phyloP scores from a whole-genome alignment of 2,797 vertebrate species.

The Anabas testudineus region DNA sequence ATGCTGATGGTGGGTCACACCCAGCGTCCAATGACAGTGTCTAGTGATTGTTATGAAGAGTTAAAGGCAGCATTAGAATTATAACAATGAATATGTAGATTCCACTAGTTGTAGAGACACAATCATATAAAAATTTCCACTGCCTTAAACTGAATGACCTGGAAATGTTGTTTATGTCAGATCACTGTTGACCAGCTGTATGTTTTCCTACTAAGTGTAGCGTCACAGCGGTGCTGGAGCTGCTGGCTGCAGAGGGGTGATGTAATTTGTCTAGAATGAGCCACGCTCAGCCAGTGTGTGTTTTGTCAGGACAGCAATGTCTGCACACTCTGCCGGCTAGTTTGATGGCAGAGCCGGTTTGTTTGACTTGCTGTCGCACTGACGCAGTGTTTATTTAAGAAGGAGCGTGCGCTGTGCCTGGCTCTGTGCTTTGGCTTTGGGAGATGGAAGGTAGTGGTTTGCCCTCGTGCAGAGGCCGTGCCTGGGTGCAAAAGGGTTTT shows the following conservation, averaged over 20 bases:
- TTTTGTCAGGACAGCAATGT: constrained; percentile 68
- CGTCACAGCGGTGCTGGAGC: constrained; percentile 44
- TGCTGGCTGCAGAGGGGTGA: constrained; percentile 65
- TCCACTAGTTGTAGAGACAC: neutral
- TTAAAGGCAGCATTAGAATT: constrained; percentile 53
- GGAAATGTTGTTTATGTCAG: neutral
- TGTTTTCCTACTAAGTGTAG: constrained; percentile 48
- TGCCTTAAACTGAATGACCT: neutral
- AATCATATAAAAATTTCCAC: neutral
- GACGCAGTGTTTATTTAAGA: constrained; percentile 74
- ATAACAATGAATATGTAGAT: neutral
- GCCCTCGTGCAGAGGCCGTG: constrained; percentile 10
- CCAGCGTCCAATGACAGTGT: constrained; percentile 69
- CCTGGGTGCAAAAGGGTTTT: constrained; percentile 4
- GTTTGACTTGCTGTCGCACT: constrained; percentile 77
- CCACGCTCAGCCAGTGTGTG: constrained; percentile 63
- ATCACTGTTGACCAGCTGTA: neutral
- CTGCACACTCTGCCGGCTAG: constrained; percentile 65
- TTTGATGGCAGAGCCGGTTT: constrained; percentile 63
- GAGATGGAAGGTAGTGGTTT: constrained; percentile 52
- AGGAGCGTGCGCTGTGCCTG: constrained; percentile 34
- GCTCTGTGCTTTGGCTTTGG: constrained; percentile 36
- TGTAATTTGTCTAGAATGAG: constrained; percentile 78
- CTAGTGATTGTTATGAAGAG: constrained; percentile 60
- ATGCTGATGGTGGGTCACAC: constrained; percentile 66